These are phyloP conservation scores for Drosophila nikananu DNA, from an alignment of 1,140 invertebrate species.

Conservation along the genomic window DNA sequence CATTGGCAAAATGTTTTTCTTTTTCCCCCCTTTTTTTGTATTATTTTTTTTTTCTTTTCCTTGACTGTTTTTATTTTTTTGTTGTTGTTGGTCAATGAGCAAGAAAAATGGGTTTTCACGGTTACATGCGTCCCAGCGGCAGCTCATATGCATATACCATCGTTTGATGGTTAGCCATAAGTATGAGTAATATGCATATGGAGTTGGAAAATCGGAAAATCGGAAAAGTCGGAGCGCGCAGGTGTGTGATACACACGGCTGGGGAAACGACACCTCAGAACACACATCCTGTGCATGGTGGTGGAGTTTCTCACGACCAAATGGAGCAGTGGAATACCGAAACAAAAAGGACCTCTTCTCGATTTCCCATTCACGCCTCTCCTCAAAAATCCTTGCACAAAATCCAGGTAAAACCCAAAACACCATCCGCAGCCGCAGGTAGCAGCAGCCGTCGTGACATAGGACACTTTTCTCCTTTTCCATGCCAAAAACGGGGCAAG, in stretches of 20 bases:
- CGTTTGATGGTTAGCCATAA: neutral
- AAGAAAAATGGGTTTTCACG: slow-evolving; percentile 82
- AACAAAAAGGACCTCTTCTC: slow-evolving; percentile 32
- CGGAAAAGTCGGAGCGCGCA: slow-evolving; percentile 25
- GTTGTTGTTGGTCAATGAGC: slow-evolving; percentile 77
- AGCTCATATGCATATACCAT: slow-evolving; percentile 31
- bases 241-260: slow-evolving; percentile 36
- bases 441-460: neutral
- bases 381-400: neutral
- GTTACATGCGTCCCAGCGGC: slow-evolving; percentile 71
- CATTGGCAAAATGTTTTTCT: slow-evolving; percentile 49
- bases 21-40: slow-evolving; percentile 12
- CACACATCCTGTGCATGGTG: slow-evolving; percentile 23
- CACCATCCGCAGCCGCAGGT: neutral
- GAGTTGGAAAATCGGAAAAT: slow-evolving; percentile 13
- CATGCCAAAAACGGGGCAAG: slow-evolving; percentile 2
- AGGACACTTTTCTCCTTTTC: slow-evolving; percentile 14
- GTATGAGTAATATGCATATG: slow-evolving; percentile 29
- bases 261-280: slow-evolving; percentile 1
- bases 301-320: slow-evolving; percentile 35
- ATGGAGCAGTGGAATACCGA: slow-evolving; percentile 7
- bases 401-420: slow-evolving; percentile 22
- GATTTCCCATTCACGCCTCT: slow-evolving; percentile 36
- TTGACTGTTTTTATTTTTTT: slow-evolving; percentile 40
- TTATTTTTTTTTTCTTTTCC: slow-evolving; percentile 51